These are phyloP conservation scores for Polypterus bichir DNA, from an alignment of 2,113 vertebrate species.

Conservation along the genomic window DNA sequence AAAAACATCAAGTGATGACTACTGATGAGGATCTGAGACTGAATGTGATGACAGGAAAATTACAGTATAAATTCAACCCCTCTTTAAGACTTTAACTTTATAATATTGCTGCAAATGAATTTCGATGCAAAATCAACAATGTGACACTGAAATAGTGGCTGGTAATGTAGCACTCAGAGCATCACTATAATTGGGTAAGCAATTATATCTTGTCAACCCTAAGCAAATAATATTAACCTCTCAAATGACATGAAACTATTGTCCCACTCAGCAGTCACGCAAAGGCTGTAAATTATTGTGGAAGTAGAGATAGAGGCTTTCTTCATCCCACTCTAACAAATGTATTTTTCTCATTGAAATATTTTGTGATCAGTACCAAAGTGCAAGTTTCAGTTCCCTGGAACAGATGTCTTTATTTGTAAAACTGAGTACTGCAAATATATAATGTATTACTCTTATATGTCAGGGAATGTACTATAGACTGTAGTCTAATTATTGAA, in stretches of 20 bases:
- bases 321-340: no score
- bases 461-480: no score
- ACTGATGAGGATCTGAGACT: not conserved
- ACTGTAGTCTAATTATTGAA: no score
- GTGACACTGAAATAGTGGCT: constrained; percentile 1
- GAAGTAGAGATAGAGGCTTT: constrained; percentile 1
- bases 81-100: constrained; percentile 21
- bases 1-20: no score
- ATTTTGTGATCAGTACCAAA: no score
- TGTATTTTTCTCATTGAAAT: no score
- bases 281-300: constrained; percentile 31
- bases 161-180: not conserved
- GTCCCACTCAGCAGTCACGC: constrained; percentile 37
- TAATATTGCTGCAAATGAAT: constrained; percentile 8
- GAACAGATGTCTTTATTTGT: no score
- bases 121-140: not conserved
- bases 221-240: constrained; percentile 44
- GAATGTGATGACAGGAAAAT: constrained; percentile 1
- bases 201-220: constrained; percentile 54
- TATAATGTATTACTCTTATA: no score
- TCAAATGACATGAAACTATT: constrained; percentile 48
- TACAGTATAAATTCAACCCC: constrained; percentile 16
- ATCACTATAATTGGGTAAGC: constrained; percentile 26
- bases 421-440: no score
- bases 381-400: no score